Percentiles rank a stretch among this genome's conserved stretches.
Evolutionary conservation across 2,113 vertebrate species (phyloP).

Genomic region (Pteronura brasiliensis): DNA sequence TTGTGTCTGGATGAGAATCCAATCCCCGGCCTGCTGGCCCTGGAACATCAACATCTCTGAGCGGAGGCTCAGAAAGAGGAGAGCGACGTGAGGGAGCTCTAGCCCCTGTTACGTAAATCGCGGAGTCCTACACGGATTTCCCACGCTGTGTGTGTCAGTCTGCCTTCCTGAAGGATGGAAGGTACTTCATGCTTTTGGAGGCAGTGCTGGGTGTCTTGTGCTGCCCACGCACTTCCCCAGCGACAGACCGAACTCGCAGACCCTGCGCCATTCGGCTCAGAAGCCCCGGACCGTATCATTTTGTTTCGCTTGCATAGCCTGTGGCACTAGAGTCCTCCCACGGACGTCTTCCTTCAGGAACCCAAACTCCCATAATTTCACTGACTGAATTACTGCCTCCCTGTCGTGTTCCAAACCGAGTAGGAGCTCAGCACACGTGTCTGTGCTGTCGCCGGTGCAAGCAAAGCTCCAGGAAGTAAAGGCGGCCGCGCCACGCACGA

Average conservation of each 20-base stretch:
- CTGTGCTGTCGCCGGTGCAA: not conserved
- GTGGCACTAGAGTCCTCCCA: too few relatives aligned
- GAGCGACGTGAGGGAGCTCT: accelerated
- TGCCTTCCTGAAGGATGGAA: not conserved
- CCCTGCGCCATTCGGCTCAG: accelerated
- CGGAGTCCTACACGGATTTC: accelerated
- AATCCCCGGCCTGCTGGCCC: not conserved
- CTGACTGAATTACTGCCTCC: accelerated
- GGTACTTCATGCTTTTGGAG: not conserved
- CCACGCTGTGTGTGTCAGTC: accelerated
- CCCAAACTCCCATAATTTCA: not conserved
- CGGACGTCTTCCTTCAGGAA: not conserved
- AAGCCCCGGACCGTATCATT: not conserved
- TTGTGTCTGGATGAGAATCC: not conserved
- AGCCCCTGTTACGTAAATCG: accelerated
- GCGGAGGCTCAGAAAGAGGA: not conserved
- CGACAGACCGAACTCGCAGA: not conserved
- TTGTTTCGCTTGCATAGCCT: not conserved
- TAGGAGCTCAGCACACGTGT: not conserved
- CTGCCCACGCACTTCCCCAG: not conserved
- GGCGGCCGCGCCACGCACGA: not conserved
- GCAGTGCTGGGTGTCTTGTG: not conserved
- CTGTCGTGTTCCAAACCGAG: not conserved
- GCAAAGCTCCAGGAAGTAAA: not conserved
- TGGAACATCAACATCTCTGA: not conserved